Conservation (phyloP, 2,113 vertebrate genomes). For the Pedetes capensis region DNA sequence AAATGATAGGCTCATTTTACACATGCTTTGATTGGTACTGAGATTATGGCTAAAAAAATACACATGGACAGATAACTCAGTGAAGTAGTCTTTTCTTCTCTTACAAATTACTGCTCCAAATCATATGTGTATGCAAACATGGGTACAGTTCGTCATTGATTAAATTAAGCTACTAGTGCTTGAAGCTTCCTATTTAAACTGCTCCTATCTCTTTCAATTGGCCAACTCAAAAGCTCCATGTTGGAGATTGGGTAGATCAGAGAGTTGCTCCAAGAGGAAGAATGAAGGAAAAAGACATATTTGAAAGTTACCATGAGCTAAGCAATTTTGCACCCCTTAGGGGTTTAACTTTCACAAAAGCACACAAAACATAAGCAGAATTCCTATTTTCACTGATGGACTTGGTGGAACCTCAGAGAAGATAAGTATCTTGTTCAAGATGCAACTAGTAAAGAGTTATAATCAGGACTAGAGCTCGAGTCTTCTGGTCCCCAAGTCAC, state of each 20-base stretch:
- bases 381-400: not conserved
- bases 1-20: not conserved
- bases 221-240: conserved; percentile 58
- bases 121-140: not conserved
- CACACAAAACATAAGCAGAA: not conserved
- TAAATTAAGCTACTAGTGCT: conserved; percentile 73
- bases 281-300: conserved; percentile 43
- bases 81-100: conserved; percentile 67
- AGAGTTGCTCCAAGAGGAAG: not conserved
- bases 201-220: conserved; percentile 64
- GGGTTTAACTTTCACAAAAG: not conserved
- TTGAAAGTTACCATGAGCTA: not conserved
- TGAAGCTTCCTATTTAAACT: conserved; percentile 74
- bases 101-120: conserved; percentile 73
- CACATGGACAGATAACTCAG: conserved; percentile 72
- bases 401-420: not conserved
- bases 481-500: not conserved
- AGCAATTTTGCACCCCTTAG: not conserved
- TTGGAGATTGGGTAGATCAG: conserved; percentile 8
- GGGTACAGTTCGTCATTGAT: conserved; percentile 51
- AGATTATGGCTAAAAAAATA: conserved; percentile 55
- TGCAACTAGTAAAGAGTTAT: not conserved
- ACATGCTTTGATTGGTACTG: not conserved
- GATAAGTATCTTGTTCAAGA: not conserved
- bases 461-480: not conserved